phyloP scores from a whole-genome alignment of 1,140 invertebrate genomes.

The Drosophila parvula region DNA sequence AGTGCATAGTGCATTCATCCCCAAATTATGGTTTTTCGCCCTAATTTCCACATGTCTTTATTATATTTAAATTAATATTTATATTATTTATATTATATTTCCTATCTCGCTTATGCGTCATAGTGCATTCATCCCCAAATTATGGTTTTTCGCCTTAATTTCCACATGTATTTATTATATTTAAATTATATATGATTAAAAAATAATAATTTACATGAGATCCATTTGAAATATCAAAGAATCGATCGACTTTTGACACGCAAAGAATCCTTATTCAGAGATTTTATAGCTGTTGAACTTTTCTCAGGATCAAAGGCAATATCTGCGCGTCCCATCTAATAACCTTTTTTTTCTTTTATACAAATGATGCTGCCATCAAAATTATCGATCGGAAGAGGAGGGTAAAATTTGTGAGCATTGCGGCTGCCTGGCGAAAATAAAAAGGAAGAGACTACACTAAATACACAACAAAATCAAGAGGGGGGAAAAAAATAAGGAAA shows the following conservation, averaged over 20 bases:
- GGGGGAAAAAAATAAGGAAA: slow-evolving; percentile 10
- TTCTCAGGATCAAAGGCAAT: slow-evolving; percentile 1
- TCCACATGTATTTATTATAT: too few species aligned
- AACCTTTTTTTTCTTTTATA: slow-evolving; percentile 18
- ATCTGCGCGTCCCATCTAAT: not conserved
- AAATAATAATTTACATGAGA: not conserved
- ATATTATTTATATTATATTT: too few species aligned
- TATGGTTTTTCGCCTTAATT: too few species aligned
- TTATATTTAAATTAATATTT: too few species aligned
- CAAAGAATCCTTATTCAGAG: not conserved
- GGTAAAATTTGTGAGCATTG: slow-evolving; percentile 5
- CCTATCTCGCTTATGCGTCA: too few species aligned
- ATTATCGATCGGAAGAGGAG: slow-evolving; percentile 30
- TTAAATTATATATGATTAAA: not conserved
- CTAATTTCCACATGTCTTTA: too few species aligned
- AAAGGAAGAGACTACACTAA: slow-evolving; percentile 28
- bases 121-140: too few species aligned
- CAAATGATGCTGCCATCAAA: slow-evolving; percentile 26
- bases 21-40: too few species aligned
- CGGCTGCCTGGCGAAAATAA: slow-evolving; percentile 10
- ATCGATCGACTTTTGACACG: too few species aligned
- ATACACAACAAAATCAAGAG: slow-evolving; percentile 31
- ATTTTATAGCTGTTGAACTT: not conserved
- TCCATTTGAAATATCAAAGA: not conserved
- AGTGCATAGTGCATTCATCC: too few species aligned